Evolutionary conservation across 2,888 invertebrate genomes (phyloP).

Genomic region (Platycheirus albimanus): DNA sequence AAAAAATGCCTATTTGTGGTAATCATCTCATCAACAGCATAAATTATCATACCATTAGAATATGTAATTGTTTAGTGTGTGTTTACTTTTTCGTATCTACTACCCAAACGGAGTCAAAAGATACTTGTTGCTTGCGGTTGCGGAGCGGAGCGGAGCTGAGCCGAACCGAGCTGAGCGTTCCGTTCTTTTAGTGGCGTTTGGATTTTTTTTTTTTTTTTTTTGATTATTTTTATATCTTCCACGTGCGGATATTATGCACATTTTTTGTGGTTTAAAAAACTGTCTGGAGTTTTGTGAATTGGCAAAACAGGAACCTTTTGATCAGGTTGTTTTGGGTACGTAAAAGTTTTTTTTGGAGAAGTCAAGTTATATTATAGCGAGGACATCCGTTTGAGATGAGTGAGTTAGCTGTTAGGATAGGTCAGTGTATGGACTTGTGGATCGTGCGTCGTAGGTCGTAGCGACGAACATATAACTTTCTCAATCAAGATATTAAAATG

Average conservation of each 20-base stretch:
- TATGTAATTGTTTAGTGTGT: slow-evolving; percentile 71
- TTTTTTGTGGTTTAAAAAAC: slow-evolving; percentile 47
- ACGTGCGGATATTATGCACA: slow-evolving; percentile 65
- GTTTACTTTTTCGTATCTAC: slow-evolving; percentile 59
- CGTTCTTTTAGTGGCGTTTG: slow-evolving; percentile 34
- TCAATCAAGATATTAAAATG: slow-evolving; percentile 27
- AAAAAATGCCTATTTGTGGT: slow-evolving; percentile 74
- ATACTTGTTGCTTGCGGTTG: slow-evolving; percentile 55
- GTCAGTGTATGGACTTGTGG: slow-evolving; percentile 22
- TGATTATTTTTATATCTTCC: slow-evolving; percentile 31
- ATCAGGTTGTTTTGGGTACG: slow-evolving; percentile 34
- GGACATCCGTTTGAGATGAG: slow-evolving; percentile 36
- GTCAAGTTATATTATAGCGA: slow-evolving; percentile 17
- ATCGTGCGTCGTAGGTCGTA: too few relatives aligned
- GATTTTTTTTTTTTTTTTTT: slow-evolving; percentile 20
- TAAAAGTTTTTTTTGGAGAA: slow-evolving; percentile 23
- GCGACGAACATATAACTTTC: too few relatives aligned
- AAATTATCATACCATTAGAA: slow-evolving; percentile 74
- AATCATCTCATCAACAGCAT: slow-evolving; percentile 74
- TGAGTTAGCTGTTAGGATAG: slow-evolving; percentile 34
- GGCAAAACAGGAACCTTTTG: slow-evolving; percentile 50
- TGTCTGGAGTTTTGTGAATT: slow-evolving; percentile 33
- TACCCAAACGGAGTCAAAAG: slow-evolving; percentile 40
- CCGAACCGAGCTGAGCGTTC: too few relatives aligned
- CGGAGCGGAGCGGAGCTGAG: too few relatives aligned